These are phyloP conservation scores for Falco novaeseelandiae DNA, from an alignment of 2,797 vertebrate species.

Conservation along the genomic window DNA sequence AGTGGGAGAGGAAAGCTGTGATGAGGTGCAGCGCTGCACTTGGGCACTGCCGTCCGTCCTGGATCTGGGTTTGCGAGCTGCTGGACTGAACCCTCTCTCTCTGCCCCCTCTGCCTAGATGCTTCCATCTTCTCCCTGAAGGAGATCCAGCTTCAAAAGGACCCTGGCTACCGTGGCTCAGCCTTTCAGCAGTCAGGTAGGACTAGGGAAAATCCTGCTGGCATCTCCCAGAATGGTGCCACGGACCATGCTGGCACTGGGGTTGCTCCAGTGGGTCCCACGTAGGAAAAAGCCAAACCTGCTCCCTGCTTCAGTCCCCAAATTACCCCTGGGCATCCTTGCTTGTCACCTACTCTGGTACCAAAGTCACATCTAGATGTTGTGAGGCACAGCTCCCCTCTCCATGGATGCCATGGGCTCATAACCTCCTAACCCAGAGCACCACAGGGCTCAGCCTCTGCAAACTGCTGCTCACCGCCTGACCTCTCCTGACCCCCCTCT, in stretches of 20 bases:
- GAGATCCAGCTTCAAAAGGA: slow-evolving; percentile 95
- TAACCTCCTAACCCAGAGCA: neutral
- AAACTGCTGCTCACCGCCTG: rapidly evolving
- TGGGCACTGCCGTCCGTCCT: neutral
- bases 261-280: neutral
- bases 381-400: neutral
- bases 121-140: slow-evolving; percentile 91
- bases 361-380: neutral
- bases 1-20: rapidly evolving
- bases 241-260: rapidly evolving
- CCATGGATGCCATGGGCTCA: rapidly evolving
- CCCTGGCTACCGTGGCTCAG: slow-evolving; percentile 88
- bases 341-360: neutral
- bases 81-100: neutral
- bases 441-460: neutral
- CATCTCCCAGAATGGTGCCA: neutral
- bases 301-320: neutral
- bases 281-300: neutral
- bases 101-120: slow-evolving; percentile 71
- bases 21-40: rapidly evolving
- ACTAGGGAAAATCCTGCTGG: rapidly evolving
- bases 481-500: neutral
- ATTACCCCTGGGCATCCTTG: neutral
- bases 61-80: neutral
- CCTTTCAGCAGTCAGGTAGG: slow-evolving; percentile 91